Conservation (phyloP, 2,113 vertebrate genomes). For the Oxygymnocypris stewartii region DNA sequence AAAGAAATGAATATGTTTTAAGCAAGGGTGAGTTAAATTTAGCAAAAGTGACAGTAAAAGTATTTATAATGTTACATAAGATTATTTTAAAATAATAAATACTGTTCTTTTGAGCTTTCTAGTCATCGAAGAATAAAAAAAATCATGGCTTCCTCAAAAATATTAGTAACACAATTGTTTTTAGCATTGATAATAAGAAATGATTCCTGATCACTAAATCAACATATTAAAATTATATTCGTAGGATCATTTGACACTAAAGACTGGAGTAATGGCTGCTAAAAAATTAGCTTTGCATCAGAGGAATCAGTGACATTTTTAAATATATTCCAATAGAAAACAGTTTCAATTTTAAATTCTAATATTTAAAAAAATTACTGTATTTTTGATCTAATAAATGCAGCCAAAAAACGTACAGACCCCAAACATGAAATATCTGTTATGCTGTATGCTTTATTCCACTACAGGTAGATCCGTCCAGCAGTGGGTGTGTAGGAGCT, state of each 20-base stretch:
- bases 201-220: not conserved
- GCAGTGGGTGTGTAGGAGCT: slow-evolving; percentile 87
- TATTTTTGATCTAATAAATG: not conserved
- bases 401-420: not conserved
- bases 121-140: not conserved
- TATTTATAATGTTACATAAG: not conserved
- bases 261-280: not conserved
- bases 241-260: not conserved
- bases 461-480: slow-evolving; percentile 85
- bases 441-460: slow-evolving; percentile 13
- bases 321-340: not conserved
- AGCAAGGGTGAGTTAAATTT: not conserved
- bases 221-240: not conserved
- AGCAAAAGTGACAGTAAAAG: not conserved
- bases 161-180: not conserved
- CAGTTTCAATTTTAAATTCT: too few relatives aligned
- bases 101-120: not conserved
- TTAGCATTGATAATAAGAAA: not conserved
- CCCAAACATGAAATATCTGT: not conserved
- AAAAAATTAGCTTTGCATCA: not conserved
- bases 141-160: not conserved
- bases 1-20: not conserved
- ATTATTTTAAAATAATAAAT: not conserved
- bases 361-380: too few relatives aligned
- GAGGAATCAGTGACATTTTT: not conserved